Evolutionary conservation across 2,113 vertebrate genomes (phyloP), one percentile per base, ranked within the genome.

Genomic region (Marcusenius ussheri): DNA sequence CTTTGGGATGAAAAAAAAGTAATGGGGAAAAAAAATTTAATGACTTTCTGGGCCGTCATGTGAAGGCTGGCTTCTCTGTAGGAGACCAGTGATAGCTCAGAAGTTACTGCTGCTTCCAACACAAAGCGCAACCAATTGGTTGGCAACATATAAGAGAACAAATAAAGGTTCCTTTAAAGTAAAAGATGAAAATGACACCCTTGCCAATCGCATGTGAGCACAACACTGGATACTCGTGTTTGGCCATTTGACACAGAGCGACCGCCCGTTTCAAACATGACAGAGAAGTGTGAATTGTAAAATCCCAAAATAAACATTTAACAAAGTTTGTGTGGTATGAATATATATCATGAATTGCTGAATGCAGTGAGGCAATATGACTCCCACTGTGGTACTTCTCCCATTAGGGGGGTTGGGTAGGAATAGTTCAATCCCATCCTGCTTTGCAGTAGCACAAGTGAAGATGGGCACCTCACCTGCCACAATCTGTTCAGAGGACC

Each of bases 1-100:
- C 89, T 31, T 45, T 84, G 50, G 87, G 62, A 10, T 39, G 11
- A 87, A 58, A 83, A 50, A 45, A 56, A 24, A 47, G 21, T 77
- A 83, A 53, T 45, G 56, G 58, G 62, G 5, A 53, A 87, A 77
- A 77, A 90, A 74, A 90, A 88, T 62, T 39, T 84, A 85, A 89
- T 91, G 80, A 91, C 88, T 89, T 89, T 49, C 66, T 58, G 85
- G 84, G 89, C 31, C 47, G 21, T 74, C n/a, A 11, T 47, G 46
- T 77, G 47, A 80, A 80, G 51, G 35, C 39, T 24, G 5, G 31
- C 47, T 31, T 87, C 70, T 42, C 51, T 24, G 49, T 46, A 56
- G 31, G 70, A 46, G 66, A 83, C 85, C 42, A 49, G 66, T 13
- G 35, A 90, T 46, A 77, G 42, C 51, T n/a, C 39, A 46, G 13